Base-by-base conservation (phyloP, 1,140 invertebrate species). In the Triops longicaudatus region DNA sequence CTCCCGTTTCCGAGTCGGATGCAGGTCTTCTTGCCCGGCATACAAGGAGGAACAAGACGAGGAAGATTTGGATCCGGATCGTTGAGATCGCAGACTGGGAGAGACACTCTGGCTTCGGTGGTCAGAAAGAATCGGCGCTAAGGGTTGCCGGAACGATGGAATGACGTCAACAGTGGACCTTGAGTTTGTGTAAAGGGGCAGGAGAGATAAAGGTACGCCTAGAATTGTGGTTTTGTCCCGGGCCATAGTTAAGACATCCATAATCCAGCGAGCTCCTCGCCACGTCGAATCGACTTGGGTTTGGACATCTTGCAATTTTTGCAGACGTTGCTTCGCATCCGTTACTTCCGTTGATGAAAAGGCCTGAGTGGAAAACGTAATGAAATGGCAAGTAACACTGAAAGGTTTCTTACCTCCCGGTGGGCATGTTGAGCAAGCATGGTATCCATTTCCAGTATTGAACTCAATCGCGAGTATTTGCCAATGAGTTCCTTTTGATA, bases 211-310 rank as follows among this genome's bases (percentile, higher is more conserved):
- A 12, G 81, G 79, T 28, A 86, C 80, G 1, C 84, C 86, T 71
- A 82, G 82, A 42, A 81, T 81, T n/a, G 81, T 79, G 63, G 81
- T 82, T 78, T 93, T 91, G 82, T 97, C 96, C 76, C 96, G 86
- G 1, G 96, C 95, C 82, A 95, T 96, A 0, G 93, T 91, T 50
- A 98, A 93, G 2, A 97, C 90, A 81, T 98, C 95, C 88, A 97
- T 94, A 0, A 98, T 88, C 97, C 97, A 99, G 14, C 97, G 88
- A 3, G 93, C 91, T 27, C 91, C 90, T 82, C 96, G 96, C 97
- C 97, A 98, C 1, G 94, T 90, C 0, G 87, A 83, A 80, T 96
- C 95, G 12, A 96, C 85, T 81, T 91, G 91, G 1, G 88, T 85
- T 82, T 95, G 93, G 5, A 96, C 87, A 75, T 94, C 90, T 82